phyloP scores from a whole-genome alignment of 1,140 invertebrate species.

The Dermatophagoides farinae region DNA sequence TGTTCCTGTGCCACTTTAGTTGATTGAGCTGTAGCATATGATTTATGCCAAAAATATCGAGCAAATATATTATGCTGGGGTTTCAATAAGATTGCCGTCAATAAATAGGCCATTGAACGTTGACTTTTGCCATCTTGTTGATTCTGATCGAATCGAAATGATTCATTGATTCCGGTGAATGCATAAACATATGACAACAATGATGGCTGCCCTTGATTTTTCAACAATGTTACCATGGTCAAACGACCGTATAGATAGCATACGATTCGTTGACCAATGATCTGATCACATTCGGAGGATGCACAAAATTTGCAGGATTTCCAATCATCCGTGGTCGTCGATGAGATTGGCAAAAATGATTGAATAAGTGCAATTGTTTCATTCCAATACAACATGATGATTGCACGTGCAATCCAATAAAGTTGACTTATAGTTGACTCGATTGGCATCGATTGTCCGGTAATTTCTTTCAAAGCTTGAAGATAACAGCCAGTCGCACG shows the following conservation, averaged over 20 bases:
- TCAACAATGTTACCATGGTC: constrained; percentile 12
- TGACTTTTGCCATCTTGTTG: not conserved
- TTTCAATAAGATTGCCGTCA: constrained; percentile 14
- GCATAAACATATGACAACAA: constrained; percentile 11
- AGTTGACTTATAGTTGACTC: no score
- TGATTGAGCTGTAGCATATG: not conserved
- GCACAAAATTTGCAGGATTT: not conserved
- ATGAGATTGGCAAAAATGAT: no score
- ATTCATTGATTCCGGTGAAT: constrained; percentile 14
- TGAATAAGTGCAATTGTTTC: no score
- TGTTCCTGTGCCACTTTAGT: not conserved
- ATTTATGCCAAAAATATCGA: constrained; percentile 13
- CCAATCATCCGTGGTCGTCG: no score
- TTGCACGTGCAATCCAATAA: no score
- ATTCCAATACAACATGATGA: no score
- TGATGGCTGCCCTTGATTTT: constrained; percentile 9
- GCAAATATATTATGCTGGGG: constrained; percentile 10
- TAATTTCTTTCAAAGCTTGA: constrained; percentile 5
- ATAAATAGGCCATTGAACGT: constrained; percentile 5
- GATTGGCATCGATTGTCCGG: not conserved
- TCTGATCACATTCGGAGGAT: not conserved
- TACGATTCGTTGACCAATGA: not conserved
- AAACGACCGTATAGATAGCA: constrained; percentile 15
- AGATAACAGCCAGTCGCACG: constrained; percentile 7
- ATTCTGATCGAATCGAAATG: not conserved